phyloP scores from a whole-genome alignment of 1,140 invertebrate species.

The Yoshiicerus persimilis region DNA sequence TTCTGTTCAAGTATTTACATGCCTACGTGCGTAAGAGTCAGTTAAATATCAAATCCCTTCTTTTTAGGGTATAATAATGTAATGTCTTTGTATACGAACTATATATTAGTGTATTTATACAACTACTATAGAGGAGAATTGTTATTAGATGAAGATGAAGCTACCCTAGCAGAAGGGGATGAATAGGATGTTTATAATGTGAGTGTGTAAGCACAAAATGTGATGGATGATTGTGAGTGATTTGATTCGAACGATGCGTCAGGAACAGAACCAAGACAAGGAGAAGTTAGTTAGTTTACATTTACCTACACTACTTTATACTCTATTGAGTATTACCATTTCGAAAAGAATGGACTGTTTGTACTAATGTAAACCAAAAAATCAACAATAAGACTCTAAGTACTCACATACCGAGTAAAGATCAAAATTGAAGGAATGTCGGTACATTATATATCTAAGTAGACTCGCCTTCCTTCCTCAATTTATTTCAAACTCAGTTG shows the following conservation, averaged over 20 bases:
- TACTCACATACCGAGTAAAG: neutral
- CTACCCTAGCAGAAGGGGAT: neutral
- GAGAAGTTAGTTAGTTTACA: neutral
- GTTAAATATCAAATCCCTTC: no score
- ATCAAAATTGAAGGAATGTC: neutral
- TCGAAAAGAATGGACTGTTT: neutral
- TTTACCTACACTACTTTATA: neutral
- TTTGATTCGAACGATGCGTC: neutral
- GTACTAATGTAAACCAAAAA: neutral
- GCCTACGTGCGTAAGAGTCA: no score
- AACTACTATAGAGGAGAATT: neutral
- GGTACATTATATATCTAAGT: neutral
- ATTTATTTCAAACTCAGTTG: constrained; percentile 9
- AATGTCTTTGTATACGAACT: no score
- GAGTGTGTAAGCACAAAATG: neutral
- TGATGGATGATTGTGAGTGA: neutral
- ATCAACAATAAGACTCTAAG: neutral
- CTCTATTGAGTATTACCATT: neutral
- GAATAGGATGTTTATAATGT: neutral
- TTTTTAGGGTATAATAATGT: no score
- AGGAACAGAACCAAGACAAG: neutral
- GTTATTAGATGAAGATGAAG: neutral
- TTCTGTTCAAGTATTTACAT: no score
- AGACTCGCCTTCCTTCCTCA: neutral
- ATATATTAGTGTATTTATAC: no score